These are phyloP conservation scores for Cyclargus thomasi DNA, from an alignment of 1,140 invertebrate species.

Conservation along the genomic window DNA sequence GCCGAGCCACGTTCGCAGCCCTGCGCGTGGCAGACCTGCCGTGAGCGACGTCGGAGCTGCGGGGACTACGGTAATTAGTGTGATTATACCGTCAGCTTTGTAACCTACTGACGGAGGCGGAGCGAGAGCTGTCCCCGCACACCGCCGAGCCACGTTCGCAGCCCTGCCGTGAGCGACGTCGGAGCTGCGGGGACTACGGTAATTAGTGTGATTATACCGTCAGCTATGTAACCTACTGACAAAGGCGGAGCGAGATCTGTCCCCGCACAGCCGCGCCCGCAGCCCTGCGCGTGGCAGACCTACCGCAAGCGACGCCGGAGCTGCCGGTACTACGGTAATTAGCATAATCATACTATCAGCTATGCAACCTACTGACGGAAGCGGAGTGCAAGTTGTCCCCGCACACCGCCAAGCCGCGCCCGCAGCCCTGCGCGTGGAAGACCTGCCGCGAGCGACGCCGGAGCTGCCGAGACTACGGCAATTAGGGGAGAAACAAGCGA, in stretches of 20 bases:
- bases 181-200: constrained; percentile 25
- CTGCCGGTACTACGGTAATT: constrained; percentile 7
- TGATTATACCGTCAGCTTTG: not conserved
- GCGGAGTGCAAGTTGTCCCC: constrained; percentile 67
- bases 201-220: not conserved
- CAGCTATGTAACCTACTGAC: constrained; percentile 32
- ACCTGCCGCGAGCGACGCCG: constrained; percentile 23
- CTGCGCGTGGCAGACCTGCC: not conserved
- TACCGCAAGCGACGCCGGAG: constrained; percentile 28
- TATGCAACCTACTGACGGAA: constrained; percentile 36
- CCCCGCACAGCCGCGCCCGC: constrained; percentile 36
- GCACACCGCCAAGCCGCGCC: constrained; percentile 31
- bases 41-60: constrained; percentile 27
- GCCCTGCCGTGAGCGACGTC: constrained; percentile 18
- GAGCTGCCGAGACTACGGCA: constrained; percentile 22
- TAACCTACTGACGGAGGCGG: constrained; percentile 48
- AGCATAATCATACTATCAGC: not conserved
- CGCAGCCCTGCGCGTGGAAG: not conserved
- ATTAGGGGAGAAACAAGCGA: too few species aligned
- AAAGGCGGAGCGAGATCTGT: constrained; percentile 63
- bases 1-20: constrained; percentile 23
- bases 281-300: too few species aligned
- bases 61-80: constrained; percentile 9
- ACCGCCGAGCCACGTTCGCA: constrained; percentile 25
- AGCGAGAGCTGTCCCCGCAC: constrained; percentile 62